Base-by-base conservation (phyloP, 2,113 vertebrate genomes). In the Triplophysa siluroides region DNA sequence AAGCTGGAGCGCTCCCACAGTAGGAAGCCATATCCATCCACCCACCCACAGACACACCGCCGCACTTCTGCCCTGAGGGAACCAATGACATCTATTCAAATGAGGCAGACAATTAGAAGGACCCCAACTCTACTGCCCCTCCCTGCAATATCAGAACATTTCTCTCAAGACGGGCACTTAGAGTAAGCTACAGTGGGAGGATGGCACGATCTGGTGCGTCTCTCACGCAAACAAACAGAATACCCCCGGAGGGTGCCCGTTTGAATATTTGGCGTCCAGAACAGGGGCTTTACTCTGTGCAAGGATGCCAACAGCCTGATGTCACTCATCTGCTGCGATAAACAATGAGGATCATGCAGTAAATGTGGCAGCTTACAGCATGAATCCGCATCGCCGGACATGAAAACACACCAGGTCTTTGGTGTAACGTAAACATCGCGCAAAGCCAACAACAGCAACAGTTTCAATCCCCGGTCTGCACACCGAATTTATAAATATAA, bases 61-160 rank as follows among this genome's bases (percentile, higher is more conserved):
- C 78, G 69, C 83, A 69, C 29, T 64, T 67, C 76, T 63, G 79
- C 52, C 83, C 80, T 56, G 24, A 56, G 63, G 79, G 64, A 68
- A 45, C 62, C 69, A 73, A 77, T 73, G 58, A 77, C 65, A 24
- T 73, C 71, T 47, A 7, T 41, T 38, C 21, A 70, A 77, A 64
- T 77, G 12, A 65, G 24, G 24, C 82, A 2, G 6, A 71, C 63
- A 52, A 76, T 43, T 58, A 63, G 60, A 70, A 5, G 21, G 43
- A 26, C 23, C 11, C 1, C 23, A 43, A n/a, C n/a, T 43, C 29
- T 70, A 24, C 13, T 61, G 47, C 47, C 13, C 60, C 21, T 71
- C 41, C 18, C 68, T 70, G 24, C 33, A 56, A 45, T 24, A 70
- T 67, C 26, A 16, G 41, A 71, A 62, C 41, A 24, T 61, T 62